Evolutionary conservation across 2,113 vertebrate genomes (phyloP), one percentile per base, ranked within the genome.

Genomic region (Microcebus griseorufus): DNA sequence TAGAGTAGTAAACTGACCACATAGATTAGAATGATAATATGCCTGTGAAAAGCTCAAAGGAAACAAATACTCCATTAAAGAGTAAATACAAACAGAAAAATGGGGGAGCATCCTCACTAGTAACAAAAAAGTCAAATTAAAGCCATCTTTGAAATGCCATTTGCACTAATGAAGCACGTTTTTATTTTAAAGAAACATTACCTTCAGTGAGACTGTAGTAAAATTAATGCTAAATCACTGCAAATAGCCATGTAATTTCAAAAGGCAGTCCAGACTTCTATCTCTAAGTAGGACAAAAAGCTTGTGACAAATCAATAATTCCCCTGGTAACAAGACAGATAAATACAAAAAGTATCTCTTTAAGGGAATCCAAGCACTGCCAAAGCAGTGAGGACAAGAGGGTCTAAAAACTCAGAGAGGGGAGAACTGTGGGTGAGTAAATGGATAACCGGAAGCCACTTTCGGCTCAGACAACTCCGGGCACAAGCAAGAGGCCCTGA

Each of bases 61-160:
- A 42, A 90, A 90, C 17, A 93, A 70, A 11, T 20, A 70, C 73
- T 39, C 53, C 64, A 69, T 39, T 55, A 73, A 42, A 65, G 37
- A 95, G 9, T 32, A 42, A 89, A 80, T 48, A 85, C 5, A 69
- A 78, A 72, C 0, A 65, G 60, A 69, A 88, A 67, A 84, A 34
- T 2, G 23, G 1, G 32, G 14, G 2, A 5, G 2, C 48, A 17
- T 18, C 2, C 2, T 83, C 14, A 65, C 67, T 62, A 80, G 29
- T 85, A 45, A 67, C 58, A 92, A 81, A 67, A 72, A 94, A 39
- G 48, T 51, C 58, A 88, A 87, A 82, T 20, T 90, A 62, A 95
- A 64, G 32, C 69, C 80, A 55, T 58, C 58, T 86, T 58, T 92
- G 18, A 94, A 76, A 89, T 62, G 70, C 4, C 27, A 34, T 75